phyloP scores from a whole-genome alignment of 2,797 vertebrate genomes.

The Tenualosa ilisha region DNA sequence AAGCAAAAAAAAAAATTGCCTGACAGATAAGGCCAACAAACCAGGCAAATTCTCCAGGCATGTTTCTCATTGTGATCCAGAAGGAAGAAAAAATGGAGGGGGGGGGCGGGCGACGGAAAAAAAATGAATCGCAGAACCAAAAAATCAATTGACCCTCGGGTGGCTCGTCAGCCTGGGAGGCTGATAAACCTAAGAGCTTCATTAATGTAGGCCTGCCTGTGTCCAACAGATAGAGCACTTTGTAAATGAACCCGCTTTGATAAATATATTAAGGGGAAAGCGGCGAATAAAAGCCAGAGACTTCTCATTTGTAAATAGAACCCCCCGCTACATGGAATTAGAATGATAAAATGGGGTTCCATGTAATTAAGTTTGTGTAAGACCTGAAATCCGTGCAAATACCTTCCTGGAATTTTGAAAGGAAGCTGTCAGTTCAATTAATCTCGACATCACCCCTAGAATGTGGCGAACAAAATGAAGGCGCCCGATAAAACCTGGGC shows the following conservation, averaged over 20 bases:
- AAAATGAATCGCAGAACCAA: constrained; percentile 99
- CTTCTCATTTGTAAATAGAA: constrained; percentile 99
- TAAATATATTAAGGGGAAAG: constrained; percentile 99
- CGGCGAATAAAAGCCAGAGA: constrained; percentile 99
- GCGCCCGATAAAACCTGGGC: constrained; percentile 94
- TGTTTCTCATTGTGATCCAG: constrained; percentile 99
- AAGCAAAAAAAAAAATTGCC: constrained; percentile 68
- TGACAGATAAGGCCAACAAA: constrained; percentile 91
- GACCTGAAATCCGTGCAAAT: constrained; percentile 99
- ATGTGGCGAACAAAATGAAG: constrained; percentile 99
- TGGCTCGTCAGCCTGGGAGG: constrained; percentile 94
- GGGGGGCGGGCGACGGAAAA: constrained; percentile 73
- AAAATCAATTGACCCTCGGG: constrained; percentile 99
- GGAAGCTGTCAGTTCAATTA: constrained; percentile 99
- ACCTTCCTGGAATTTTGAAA: constrained; percentile 99
- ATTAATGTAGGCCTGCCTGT: constrained; percentile 99
- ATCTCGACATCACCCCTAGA: constrained; percentile 99
- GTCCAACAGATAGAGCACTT: constrained; percentile 99
- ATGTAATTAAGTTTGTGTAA: constrained; percentile 99
- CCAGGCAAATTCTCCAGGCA: constrained; percentile 98
- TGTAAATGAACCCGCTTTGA: constrained; percentile 99
- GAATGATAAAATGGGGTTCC: constrained; percentile 99
- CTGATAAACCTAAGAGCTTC: constrained; percentile 99
- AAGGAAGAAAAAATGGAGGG: constrained; percentile 77
- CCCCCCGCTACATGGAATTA: constrained; percentile 99